Percentiles rank a stretch among this genome's conserved stretches.
Evolutionary conservation across 2,797 vertebrate species (phyloP).

Genomic region (Notolabrus celidotus): DNA sequence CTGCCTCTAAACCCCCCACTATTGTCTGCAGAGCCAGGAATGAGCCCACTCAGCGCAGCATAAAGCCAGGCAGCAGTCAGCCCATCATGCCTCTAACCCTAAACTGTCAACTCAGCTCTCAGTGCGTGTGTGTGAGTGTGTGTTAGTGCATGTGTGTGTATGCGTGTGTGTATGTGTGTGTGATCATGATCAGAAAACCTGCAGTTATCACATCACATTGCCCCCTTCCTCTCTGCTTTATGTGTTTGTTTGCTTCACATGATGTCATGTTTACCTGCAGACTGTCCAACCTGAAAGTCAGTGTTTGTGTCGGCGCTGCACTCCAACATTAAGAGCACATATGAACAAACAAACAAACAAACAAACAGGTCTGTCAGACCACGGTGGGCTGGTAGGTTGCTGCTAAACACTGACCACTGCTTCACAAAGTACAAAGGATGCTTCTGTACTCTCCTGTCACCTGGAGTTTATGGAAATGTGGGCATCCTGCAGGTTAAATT

Average conservation of each 20-base stretch:
- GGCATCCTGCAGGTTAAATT: too few species aligned
- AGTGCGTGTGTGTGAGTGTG: slow-evolving; percentile 29
- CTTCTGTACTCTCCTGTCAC: too few species aligned
- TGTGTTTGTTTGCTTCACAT: slow-evolving; percentile 22
- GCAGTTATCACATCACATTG: slow-evolving; percentile 44
- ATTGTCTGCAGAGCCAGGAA: slow-evolving; percentile 85
- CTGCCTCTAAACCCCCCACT: slow-evolving; percentile 80
- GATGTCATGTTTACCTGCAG: slow-evolving; percentile 53
- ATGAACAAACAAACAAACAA: slow-evolving; percentile 37
- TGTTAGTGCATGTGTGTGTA: slow-evolving; percentile 29
- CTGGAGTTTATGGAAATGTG: too few species aligned
- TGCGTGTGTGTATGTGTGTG: slow-evolving; percentile 20
- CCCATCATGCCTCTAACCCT: slow-evolving; percentile 68
- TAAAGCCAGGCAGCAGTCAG: slow-evolving; percentile 82
- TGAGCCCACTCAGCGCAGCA: slow-evolving; percentile 86
- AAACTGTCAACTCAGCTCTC: slow-evolving; percentile 86
- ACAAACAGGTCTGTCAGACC: slow-evolving; percentile 21
- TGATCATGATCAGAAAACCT: slow-evolving; percentile 53
- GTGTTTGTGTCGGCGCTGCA: slow-evolving; percentile 9
- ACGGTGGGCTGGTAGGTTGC: slow-evolving; percentile 22
- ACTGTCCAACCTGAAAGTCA: slow-evolving; percentile 50
- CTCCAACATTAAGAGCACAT: slow-evolving; percentile 9
- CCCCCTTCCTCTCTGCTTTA: slow-evolving; percentile 4
- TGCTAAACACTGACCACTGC: slow-evolving; percentile 13
- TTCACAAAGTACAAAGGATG: too few species aligned